Evolutionary conservation across 1,140 invertebrate species (phyloP).

Genomic region (Magallana gigas): DNA sequence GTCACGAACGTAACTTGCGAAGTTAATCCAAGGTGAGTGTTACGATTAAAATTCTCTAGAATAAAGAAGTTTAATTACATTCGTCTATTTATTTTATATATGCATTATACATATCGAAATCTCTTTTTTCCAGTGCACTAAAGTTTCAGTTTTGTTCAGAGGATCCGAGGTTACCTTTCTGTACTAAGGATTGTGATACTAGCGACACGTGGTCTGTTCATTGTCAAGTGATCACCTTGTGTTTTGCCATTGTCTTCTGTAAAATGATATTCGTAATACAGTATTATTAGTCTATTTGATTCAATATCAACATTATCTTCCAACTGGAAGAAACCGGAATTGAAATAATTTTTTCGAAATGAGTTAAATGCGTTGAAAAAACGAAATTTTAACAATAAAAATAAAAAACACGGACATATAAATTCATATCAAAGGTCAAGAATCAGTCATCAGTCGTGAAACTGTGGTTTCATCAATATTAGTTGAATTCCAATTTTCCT

Average conservation of each 20-base stretch:
- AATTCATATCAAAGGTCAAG: neutral
- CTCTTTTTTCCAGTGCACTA: neutral
- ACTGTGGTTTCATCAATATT: too few species aligned
- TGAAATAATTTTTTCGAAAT: neutral
- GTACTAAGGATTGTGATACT: neutral
- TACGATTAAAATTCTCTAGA: too few species aligned
- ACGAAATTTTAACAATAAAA: too few species aligned
- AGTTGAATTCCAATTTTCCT: too few species aligned
- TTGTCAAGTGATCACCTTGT: too few species aligned
- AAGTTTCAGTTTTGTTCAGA: slow-evolving; percentile 20
- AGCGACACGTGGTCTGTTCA: neutral
- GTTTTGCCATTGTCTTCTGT: too few species aligned
- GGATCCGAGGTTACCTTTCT: neutral
- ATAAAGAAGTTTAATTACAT: too few species aligned
- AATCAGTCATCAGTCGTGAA: neutral
- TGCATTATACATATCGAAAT: neutral
- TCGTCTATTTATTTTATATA: neutral
- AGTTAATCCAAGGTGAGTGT: slow-evolving; percentile 10
- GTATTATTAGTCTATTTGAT: neutral
- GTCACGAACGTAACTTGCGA: neutral
- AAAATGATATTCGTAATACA: too few species aligned
- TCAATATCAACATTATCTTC: neutral
- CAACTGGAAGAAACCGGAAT: neutral
- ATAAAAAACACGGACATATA: too few species aligned
- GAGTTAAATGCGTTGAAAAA: neutral